Evolutionary conservation across 1,140 invertebrate genomes (phyloP).

Genomic region (Lepidurus couesii): DNA sequence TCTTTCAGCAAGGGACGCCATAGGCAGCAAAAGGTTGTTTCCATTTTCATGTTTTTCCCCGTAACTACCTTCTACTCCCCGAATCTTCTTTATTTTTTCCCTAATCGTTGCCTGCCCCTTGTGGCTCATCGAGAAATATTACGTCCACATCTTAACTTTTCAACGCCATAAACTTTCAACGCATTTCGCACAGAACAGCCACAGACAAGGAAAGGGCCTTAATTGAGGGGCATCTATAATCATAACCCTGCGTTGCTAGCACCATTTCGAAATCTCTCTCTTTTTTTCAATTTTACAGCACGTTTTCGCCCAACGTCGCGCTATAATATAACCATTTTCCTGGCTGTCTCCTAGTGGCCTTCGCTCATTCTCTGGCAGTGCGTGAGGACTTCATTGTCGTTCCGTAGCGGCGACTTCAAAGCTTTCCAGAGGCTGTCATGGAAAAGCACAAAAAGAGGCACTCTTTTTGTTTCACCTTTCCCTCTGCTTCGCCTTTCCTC

Average conservation of each 20-base stretch:
- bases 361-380: not conserved
- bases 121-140: not conserved
- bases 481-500: not conserved
- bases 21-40: not conserved
- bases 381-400: slow-evolving; percentile 3
- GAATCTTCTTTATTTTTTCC: not conserved
- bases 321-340: slow-evolving; percentile 9
- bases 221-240: slow-evolving; percentile 18
- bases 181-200: not conserved
- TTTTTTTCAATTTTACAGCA: not conserved
- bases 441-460: not conserved
- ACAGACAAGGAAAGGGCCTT: not conserved
- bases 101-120: not conserved
- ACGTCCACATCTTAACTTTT: not conserved
- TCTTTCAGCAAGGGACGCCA: not conserved
- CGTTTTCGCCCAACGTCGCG: not conserved
- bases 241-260: not conserved
- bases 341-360: slow-evolving; percentile 1
- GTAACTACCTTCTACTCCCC: not conserved
- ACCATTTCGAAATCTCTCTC: not conserved
- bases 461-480: not conserved
- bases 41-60: too few species aligned
- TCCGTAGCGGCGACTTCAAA: slow-evolving; percentile 11
- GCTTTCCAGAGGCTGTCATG: slow-evolving; percentile 3
- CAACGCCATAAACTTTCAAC: not conserved